These are phyloP conservation scores for Chydorus sphaericus DNA, from an alignment of 2,888 invertebrate species.

Conservation along the genomic window DNA sequence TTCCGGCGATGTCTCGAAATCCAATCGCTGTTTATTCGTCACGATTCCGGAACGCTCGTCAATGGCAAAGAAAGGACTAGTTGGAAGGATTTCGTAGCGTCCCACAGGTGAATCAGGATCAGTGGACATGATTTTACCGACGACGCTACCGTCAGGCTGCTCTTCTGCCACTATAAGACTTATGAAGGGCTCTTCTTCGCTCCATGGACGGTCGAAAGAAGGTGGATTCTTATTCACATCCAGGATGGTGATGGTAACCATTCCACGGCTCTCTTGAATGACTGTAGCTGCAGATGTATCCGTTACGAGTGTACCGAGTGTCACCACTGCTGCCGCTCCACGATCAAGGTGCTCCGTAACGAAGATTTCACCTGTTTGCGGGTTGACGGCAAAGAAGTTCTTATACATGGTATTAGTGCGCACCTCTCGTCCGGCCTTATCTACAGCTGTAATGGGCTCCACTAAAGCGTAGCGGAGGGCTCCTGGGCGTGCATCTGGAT, in stretches of 20 bases:
- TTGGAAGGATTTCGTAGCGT: constrained; percentile 48
- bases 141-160: constrained; percentile 59
- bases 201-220: constrained; percentile 55
- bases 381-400: constrained; percentile 13
- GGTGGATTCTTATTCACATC: constrained; percentile 45
- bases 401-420: constrained; percentile 27
- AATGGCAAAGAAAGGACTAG: constrained; percentile 60
- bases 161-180: constrained; percentile 57
- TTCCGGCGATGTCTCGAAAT: constrained; percentile 62
- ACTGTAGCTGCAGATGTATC: constrained; percentile 63
- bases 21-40: constrained; percentile 57
- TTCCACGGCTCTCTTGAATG: constrained; percentile 64
- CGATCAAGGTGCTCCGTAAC: constrained; percentile 48
- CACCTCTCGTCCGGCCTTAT: constrained; percentile 66
- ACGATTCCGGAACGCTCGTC: constrained; percentile 68
- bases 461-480: constrained; percentile 50
- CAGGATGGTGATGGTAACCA: constrained; percentile 42
- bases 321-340: constrained; percentile 54
- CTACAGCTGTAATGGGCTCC: constrained; percentile 59
- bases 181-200: constrained; percentile 44
- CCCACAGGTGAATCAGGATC: constrained; percentile 63
- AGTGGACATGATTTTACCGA: constrained; percentile 59
- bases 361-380: constrained; percentile 40
- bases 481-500: constrained; percentile 57
- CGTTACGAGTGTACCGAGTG: constrained; percentile 60